Percentiles rank a stretch among this genome's conserved stretches.
phyloP scores from a whole-genome alignment of 2,888 invertebrate genomes.

The Chromoteleia sp. region DNA sequence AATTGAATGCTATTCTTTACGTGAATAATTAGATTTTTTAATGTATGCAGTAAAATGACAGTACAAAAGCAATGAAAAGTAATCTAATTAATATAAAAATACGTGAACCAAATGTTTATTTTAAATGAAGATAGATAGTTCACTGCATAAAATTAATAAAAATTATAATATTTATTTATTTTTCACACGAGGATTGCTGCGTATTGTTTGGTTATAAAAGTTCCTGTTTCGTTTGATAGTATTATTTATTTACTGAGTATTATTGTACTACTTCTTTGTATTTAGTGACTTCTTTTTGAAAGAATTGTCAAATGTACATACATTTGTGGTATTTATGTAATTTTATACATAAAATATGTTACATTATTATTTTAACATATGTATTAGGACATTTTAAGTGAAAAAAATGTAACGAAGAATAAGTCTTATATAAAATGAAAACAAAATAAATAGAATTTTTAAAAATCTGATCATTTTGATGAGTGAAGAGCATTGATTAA shows the following conservation, averaged over 20 bases:
- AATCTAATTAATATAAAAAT: no score
- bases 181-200: background rate
- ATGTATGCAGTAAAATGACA: background rate
- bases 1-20: background rate
- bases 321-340: conserved; percentile 1
- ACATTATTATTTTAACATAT: background rate
- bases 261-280: no score
- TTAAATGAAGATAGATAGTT: no score
- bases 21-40: background rate
- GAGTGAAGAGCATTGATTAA: conserved; percentile 54
- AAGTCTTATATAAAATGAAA: conserved; percentile 5
- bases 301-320: conserved; percentile 21
- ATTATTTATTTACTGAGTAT: background rate
- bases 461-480: conserved; percentile 55
- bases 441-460: conserved; percentile 24
- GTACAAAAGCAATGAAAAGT: no score
- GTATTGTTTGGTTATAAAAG: background rate
- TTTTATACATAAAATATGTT: background rate
- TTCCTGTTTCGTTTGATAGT: background rate
- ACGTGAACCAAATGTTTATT: no score
- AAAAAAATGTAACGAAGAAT: background rate
- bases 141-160: background rate
- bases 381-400: background rate
- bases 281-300: conserved; percentile 1
- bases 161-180: background rate